Evolutionary conservation across 1,140 invertebrate genomes (phyloP), one percentile per base, ranked within the genome.

Genomic region (Drosophila teissieri): DNA sequence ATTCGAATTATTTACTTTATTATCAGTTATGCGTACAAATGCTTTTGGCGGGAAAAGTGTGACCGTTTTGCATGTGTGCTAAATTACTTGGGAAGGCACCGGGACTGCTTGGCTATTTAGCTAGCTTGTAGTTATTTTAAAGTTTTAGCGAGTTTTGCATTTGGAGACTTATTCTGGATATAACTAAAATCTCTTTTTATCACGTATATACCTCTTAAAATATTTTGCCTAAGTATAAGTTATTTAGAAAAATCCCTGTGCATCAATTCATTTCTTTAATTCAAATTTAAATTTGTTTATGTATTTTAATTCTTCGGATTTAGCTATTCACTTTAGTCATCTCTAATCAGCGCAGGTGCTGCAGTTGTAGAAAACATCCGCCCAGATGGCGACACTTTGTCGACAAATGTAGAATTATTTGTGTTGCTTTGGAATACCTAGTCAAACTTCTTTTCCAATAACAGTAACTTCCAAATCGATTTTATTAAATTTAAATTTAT

Each of bases 21-120:
- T 24, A n/a, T 39, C 24, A 11, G 6, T 24, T 3, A 12, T 3
- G 27, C 52, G 8, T 15, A 14, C 12, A 44, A 44, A 4, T 27
- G 7, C 7, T 53, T 70, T 73, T 73, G 69, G 69, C 69, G 69
- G 67, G 46, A 61, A n/a, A 15, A 31, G 36, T 42, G 36, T 11
- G 17, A 15, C 62, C 61, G 7, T 3, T 34, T 14, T 7, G 0
- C 0, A 3, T 0, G 8, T 11, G 10, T 3, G 46, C 1, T 5
- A 2, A 51, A 51, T 12, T 51, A 15, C 14, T 11, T 11, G 2
- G 1, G 0, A 4, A 1, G 1, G 1, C 12, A 19, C 6, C 7
- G 15, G 3, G 1, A 3, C 15, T 1, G 8, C 11, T 3, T 2
- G 7, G 2, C 17, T 10, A 10, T 31, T 31, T 31, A 19, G 42